These are phyloP conservation scores for Mythimna impura DNA, from an alignment of 2,888 invertebrate species.

Conservation along the genomic window DNA sequence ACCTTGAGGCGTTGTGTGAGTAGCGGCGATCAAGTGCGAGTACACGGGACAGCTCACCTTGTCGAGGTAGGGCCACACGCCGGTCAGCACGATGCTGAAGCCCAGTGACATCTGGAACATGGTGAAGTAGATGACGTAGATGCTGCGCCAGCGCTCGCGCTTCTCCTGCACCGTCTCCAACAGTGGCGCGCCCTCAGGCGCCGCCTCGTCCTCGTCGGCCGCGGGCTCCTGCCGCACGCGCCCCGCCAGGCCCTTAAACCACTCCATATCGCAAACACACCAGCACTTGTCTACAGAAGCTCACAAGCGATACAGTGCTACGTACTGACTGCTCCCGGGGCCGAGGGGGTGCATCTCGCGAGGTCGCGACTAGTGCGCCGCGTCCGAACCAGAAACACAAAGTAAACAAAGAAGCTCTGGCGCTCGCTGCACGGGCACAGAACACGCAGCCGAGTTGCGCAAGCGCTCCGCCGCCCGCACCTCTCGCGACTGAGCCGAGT, in stretches of 20 bases:
- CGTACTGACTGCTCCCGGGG: slow-evolving; percentile 7
- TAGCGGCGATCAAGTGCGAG: not conserved
- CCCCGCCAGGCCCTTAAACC: slow-evolving; percentile 74
- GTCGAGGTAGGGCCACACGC: slow-evolving; percentile 96
- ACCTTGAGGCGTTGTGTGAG: slow-evolving; percentile 30
- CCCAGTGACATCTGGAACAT: slow-evolving; percentile 97
- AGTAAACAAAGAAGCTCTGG: slow-evolving; percentile 67
- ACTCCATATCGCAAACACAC: slow-evolving; percentile 73
- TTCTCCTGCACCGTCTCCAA: slow-evolving; percentile 93
- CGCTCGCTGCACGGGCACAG: slow-evolving; percentile 14
- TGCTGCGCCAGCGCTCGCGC: slow-evolving; percentile 94
- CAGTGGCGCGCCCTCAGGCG: slow-evolving; percentile 54
- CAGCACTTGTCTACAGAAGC: slow-evolving; percentile 36
- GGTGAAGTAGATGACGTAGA: slow-evolving; percentile 96
- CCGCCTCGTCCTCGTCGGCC: slow-evolving; percentile 35
- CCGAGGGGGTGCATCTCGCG: slow-evolving; percentile 31
- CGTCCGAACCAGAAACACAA: slow-evolving; percentile 35
- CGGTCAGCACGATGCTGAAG: slow-evolving; percentile 96
- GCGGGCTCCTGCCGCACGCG: slow-evolving; percentile 56
- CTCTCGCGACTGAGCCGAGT: slow-evolving; percentile 54
- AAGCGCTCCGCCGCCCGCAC: slow-evolving; percentile 57
- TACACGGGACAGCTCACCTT: slow-evolving; percentile 90
- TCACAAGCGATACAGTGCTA: slow-evolving; percentile 7
- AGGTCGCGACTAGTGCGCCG: slow-evolving; percentile 12
- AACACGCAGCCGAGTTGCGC: slow-evolving; percentile 48